Conservation (phyloP, 2,888 invertebrate genomes). For the Acanthosepion lycidas region DNA sequence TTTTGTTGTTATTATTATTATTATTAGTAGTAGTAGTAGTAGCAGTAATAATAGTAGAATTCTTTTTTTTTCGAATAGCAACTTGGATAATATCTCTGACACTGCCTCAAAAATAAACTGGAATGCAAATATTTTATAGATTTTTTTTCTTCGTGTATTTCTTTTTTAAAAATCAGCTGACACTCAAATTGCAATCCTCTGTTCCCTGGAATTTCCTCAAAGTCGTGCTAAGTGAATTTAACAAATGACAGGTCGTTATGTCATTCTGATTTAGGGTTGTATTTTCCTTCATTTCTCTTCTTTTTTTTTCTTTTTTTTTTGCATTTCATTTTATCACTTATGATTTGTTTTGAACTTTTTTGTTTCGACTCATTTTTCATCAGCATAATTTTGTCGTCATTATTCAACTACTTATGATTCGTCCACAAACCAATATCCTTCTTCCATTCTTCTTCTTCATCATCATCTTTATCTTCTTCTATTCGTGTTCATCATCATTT, state of each 20-base stretch:
- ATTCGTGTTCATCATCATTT: too few species aligned
- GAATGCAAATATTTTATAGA: not conserved
- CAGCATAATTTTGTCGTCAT: too few species aligned
- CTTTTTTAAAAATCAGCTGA: not conserved
- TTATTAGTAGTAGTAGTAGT: not conserved
- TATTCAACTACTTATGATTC: too few species aligned
- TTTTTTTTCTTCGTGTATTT: not conserved
- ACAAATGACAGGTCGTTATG: not conserved
- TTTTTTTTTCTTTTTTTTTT: too few species aligned
- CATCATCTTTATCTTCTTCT: too few species aligned
- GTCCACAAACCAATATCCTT: too few species aligned
- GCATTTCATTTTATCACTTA: too few species aligned
- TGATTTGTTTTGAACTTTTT: too few species aligned
- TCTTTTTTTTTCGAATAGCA: not conserved
- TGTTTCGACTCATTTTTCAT: too few species aligned
- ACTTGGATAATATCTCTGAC: not conserved
- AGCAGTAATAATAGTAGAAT: too few species aligned
- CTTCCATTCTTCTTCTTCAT: too few species aligned
- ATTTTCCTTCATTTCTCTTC: not conserved
- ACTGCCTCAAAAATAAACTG: not conserved
- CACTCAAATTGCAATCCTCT: not conserved
- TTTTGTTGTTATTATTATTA: too few species aligned
- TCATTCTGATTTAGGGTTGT: not conserved
- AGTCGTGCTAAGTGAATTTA: not conserved
- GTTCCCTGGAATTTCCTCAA: not conserved